A percentile compares a stretch with the other conserved stretches of the same genome.
These are phyloP conservation scores for Zootoca vivipara DNA, from an alignment of 2,113 vertebrate species.

Conservation along the genomic window DNA sequence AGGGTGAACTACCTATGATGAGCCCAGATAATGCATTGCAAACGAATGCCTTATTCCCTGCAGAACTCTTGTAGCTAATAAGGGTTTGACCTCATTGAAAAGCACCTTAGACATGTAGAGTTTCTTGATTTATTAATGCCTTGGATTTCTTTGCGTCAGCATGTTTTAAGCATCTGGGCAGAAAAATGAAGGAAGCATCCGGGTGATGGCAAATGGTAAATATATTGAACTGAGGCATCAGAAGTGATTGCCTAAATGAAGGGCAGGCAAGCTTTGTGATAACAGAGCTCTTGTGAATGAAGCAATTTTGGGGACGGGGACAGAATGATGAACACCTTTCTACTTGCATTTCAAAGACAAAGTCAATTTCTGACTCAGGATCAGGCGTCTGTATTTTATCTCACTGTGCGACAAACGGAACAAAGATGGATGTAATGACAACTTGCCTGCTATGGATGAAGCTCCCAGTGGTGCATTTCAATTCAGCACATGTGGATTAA, in stretches of 20 bases:
- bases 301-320: not conserved
- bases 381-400: not conserved
- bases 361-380: not conserved
- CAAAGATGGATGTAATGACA: slow-evolving; percentile 4
- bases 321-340: not conserved
- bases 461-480: not conserved
- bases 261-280: not conserved
- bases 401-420: not conserved
- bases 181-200: slow-evolving; percentile 57
- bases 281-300: not conserved
- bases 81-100: slow-evolving; percentile 68
- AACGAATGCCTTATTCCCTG: slow-evolving; percentile 65
- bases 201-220: slow-evolving; percentile 49
- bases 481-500: not conserved
- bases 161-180: slow-evolving; percentile 49
- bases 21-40: slow-evolving; percentile 66
- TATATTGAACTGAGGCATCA: slow-evolving; percentile 65
- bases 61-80: slow-evolving; percentile 64
- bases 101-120: slow-evolving; percentile 73
- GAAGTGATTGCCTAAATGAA: slow-evolving; percentile 49
- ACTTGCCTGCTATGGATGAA: not conserved
- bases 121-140: slow-evolving; percentile 73
- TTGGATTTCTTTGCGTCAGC: slow-evolving; percentile 62
- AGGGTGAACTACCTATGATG: slow-evolving; percentile 65
- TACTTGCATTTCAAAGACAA: not conserved